Conservation (phyloP, 92 coral and sea anemone species). For the Phenganax subtilis region DNA sequence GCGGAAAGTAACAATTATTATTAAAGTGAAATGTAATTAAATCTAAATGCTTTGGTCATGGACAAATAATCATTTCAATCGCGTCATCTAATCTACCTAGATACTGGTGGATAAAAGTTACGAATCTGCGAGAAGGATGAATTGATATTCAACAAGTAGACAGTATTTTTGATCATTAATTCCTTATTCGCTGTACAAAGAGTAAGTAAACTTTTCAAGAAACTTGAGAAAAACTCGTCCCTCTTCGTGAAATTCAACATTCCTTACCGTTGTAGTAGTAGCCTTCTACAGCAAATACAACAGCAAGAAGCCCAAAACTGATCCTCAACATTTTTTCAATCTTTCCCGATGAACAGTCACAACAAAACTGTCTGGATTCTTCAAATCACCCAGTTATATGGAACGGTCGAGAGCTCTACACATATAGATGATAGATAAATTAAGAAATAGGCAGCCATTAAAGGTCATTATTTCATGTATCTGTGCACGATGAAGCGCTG, state of each 20-base stretch:
- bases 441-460: background rate
- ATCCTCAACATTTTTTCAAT: background rate
- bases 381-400: background rate
- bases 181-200: no score
- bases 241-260: background rate
- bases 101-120: no score
- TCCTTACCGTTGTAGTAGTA: slow-evolving; percentile 1
- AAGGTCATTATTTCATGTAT: slow-evolving; percentile 3
- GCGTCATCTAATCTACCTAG: no score
- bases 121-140: no score
- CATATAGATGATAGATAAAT: background rate
- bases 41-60: background rate
- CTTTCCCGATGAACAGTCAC: background rate
- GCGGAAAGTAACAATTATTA: no score
- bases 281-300: background rate
- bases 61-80: no score
- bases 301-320: background rate
- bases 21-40: background rate
- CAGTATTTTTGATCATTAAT: no score
- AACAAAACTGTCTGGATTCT: background rate
- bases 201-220: no score
- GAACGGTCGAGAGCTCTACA: background rate
- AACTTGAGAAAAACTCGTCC: no score
- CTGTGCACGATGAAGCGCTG: background rate
- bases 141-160: no score